Evolutionary conservation across 2,888 invertebrate genomes (phyloP).

Genomic region (Nemapogon koenigi): DNA sequence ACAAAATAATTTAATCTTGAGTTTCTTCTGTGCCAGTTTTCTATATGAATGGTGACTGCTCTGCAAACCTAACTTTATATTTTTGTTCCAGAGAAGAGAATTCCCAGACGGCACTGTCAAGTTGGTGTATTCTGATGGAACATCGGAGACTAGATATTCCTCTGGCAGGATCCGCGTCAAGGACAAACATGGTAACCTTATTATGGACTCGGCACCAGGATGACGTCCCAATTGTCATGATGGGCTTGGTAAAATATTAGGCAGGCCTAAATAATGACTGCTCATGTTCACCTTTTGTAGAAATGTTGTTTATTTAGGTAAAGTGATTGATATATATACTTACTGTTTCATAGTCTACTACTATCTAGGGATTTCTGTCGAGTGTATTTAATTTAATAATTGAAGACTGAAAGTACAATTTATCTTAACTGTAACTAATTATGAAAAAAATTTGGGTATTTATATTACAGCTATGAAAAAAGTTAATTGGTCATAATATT

Average conservation of each 20-base stretch:
- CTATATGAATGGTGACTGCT: no score
- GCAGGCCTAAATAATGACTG: background rate
- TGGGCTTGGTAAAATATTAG: background rate
- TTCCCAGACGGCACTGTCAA: conserved; percentile 95
- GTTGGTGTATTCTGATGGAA: conserved; percentile 86
- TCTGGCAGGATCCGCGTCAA: conserved; percentile 87
- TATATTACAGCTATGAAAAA: no score
- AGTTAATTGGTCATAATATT: no score
- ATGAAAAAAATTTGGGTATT: no score
- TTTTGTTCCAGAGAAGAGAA: conserved; percentile 74
- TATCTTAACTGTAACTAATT: no score
- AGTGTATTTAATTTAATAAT: no score
- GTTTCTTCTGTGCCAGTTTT: no score
- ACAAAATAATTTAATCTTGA: no score
- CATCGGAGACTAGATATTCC: conserved; percentile 89
- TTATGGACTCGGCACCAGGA: conserved; percentile 71
- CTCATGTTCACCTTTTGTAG: background rate
- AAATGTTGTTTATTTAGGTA: background rate
- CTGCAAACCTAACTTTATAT: background rate
- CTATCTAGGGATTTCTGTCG: no score
- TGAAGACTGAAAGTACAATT: no score
- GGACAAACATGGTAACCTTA: conserved; percentile 82
- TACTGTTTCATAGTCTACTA: background rate
- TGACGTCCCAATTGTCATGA: conserved; percentile 19
- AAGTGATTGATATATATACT: background rate